Conservation (phyloP, 2,797 vertebrate species). For the Pangasius larnaudii region DNA sequence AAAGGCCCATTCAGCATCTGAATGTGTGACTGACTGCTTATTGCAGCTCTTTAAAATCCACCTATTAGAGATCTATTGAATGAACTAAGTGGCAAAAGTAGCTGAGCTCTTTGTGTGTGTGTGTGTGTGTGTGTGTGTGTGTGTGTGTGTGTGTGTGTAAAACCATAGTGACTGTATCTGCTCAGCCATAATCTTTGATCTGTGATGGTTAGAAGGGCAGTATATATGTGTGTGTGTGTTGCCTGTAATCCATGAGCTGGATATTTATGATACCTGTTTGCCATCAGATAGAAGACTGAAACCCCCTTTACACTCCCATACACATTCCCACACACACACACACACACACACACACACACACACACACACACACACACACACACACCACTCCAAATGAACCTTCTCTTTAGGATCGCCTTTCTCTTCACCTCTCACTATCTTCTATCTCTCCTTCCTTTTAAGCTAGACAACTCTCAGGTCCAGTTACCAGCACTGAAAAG, state of each 20-base stretch:
- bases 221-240: constrained; percentile 42
- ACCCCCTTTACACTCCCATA: neutral
- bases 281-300: constrained; percentile 53
- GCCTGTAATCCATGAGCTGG: constrained; percentile 50
- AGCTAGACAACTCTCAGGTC: constrained; percentile 28
- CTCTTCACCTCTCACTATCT: constrained; percentile 38
- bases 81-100: constrained; percentile 32
- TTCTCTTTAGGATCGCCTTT: constrained; percentile 45
- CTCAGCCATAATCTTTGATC: constrained; percentile 26
- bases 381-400: neutral
- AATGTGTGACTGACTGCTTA: constrained; percentile 33
- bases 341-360: constrained; percentile 21
- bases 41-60: constrained; percentile 37
- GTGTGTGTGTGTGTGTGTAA: constrained; percentile 30
- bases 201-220: constrained; percentile 7
- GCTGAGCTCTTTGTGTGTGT: neutral
- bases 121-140: constrained; percentile 31
- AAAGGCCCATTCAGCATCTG: neutral
- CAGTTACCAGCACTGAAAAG: constrained; percentile 44
- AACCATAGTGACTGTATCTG: constrained; percentile 26
- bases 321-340: constrained; percentile 6
- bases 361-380: constrained; percentile 25
- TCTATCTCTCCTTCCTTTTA: constrained; percentile 19
- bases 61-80: constrained; percentile 34
- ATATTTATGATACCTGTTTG: constrained; percentile 54